Percentiles rank a stretch among this genome's conserved stretches.
Conservation (phyloP, 2,113 vertebrate genomes). For the Bufo bufo region DNA sequence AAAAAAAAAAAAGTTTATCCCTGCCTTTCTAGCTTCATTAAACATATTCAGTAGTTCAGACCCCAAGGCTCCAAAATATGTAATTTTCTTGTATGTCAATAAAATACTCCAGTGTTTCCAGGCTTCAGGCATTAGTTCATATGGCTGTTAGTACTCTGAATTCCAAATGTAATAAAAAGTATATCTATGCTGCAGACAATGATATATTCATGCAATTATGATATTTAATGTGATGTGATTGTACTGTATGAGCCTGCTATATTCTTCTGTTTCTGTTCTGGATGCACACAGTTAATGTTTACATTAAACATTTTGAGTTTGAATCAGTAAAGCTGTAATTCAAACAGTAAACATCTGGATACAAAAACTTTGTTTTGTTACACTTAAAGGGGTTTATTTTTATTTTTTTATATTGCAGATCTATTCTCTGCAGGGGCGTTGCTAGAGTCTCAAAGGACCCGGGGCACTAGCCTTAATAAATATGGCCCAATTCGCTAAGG, state of each 20-base stretch:
- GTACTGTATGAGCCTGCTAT: neutral
- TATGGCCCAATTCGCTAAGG: no score
- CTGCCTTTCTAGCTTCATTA: constrained; percentile 52
- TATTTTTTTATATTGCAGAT: no score
- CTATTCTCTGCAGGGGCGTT: no score
- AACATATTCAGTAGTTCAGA: constrained; percentile 45
- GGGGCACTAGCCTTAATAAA: no score
- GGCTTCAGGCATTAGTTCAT: constrained; percentile 47
- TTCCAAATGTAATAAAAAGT: constrained; percentile 53
- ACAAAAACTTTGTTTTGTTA: neutral
- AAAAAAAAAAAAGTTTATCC: constrained; percentile 33
- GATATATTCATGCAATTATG: constrained; percentile 49
- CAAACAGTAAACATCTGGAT: neutral
- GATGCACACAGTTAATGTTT: constrained; percentile 10
- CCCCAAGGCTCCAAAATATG: constrained; percentile 48
- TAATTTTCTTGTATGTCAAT: constrained; percentile 50
- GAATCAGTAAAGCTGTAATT: neutral
- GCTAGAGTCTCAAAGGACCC: no score
- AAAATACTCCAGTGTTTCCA: constrained; percentile 38
- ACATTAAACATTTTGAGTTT: neutral
- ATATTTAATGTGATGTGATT: constrained; percentile 38
- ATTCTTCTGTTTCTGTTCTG: neutral
- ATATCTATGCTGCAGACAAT: constrained; percentile 33
- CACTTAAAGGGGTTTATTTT: neutral
- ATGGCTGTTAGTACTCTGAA: constrained; percentile 31